Percentiles rank a stretch among this genome's conserved stretches.
Evolutionary conservation across 92 coral and sea anemone genomes (phyloP).

Genomic region (Parazoanthus swiftii): DNA sequence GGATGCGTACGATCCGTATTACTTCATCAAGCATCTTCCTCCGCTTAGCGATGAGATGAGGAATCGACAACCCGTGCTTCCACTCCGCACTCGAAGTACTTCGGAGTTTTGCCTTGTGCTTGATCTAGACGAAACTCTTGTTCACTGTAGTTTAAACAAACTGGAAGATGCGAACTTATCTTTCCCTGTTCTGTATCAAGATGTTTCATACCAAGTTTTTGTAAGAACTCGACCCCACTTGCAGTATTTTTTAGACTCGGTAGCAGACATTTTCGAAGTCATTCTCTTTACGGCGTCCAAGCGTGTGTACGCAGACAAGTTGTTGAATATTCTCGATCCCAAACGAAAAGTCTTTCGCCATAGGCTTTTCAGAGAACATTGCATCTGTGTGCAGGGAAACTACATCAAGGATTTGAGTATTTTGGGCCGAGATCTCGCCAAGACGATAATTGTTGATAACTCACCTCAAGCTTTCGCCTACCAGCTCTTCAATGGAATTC

Average conservation of each 20-base stretch:
- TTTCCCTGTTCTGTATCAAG: slow-evolving; percentile 96
- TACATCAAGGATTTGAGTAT: slow-evolving; percentile 96
- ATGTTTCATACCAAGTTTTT: slow-evolving; percentile 95
- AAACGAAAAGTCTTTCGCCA: slow-evolving; percentile 90
- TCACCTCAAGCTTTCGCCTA: slow-evolving; percentile 99
- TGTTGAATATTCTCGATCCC: slow-evolving; percentile 95
- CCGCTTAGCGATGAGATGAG: slow-evolving; percentile 85
- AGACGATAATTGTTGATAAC: slow-evolving; percentile 98
- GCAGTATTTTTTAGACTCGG: slow-evolving; percentile 88
- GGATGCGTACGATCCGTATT: slow-evolving; percentile 95
- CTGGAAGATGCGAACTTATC: slow-evolving; percentile 97
- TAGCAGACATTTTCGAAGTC: slow-evolving; percentile 88
- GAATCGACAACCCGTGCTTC: slow-evolving; percentile 88
- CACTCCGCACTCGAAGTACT: slow-evolving; percentile 94
- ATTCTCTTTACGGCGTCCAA: slow-evolving; percentile 98
- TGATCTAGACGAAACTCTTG: slow-evolving; percentile 97
- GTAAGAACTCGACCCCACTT: slow-evolving; percentile 97
- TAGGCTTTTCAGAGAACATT: slow-evolving; percentile 97
- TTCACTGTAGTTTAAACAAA: slow-evolving; percentile 96
- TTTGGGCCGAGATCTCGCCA: slow-evolving; percentile 96
- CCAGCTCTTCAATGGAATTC: slow-evolving; percentile 97
- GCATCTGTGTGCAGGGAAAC: slow-evolving; percentile 98
- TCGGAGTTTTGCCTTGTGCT: slow-evolving; percentile 96
- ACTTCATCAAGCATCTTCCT: slow-evolving; percentile 91
- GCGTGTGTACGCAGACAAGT: slow-evolving; percentile 98